Evolutionary conservation across 2,888 invertebrate genomes (phyloP), one percentile per base, ranked within the genome.

Genomic region (Eupeodes latifasciatus): DNA sequence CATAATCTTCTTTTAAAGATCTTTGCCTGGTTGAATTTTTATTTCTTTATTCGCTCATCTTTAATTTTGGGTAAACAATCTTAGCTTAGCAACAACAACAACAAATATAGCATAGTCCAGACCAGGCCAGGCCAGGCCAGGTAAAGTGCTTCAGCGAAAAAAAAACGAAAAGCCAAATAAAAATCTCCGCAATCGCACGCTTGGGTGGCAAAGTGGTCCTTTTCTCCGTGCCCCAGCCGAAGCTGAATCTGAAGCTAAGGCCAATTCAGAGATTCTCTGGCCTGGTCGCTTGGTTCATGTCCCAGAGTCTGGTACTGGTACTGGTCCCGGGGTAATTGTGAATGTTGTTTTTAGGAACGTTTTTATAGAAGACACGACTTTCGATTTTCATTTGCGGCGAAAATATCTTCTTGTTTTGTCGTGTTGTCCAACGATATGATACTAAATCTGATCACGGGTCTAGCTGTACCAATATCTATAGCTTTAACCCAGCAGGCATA

Each of bases 21-120:
- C 88, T 88, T 49, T 51, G 53, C 57, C 40, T 71, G 55, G 53
- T 77, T 87, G 84, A 84, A 87, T 84, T 87, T 87, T 87, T 84
- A 87, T 87, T 88, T 88, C 88, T 85, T 88, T 88, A 88, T 88
- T 88, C 88, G 85, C 88, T 88, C 88, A 88, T 85, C 88, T 88
- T 88, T 88, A 88, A 88, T 88, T 85, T 88, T 74, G 80, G 72
- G 72, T 74, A 61, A 83, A 74, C 83, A 78, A 55, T 71, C 55
- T 55, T 71, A 71, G 59, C 77, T 49, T 69, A 69, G 72, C 44
- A 49, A 67, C 62, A 14, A 49, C 14, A 55, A 40, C 40, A 16
- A 55, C 55, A 55, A 19, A 10, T 19, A 19, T 5, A 55, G 59
- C 36, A 16, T n/a, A 34, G 49, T 53, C n/a, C 16, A 19, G 19